Evolutionary conservation across 2,888 invertebrate genomes (phyloP), one percentile per base, ranked within the genome.

Genomic region (Phalangium opilio): DNA sequence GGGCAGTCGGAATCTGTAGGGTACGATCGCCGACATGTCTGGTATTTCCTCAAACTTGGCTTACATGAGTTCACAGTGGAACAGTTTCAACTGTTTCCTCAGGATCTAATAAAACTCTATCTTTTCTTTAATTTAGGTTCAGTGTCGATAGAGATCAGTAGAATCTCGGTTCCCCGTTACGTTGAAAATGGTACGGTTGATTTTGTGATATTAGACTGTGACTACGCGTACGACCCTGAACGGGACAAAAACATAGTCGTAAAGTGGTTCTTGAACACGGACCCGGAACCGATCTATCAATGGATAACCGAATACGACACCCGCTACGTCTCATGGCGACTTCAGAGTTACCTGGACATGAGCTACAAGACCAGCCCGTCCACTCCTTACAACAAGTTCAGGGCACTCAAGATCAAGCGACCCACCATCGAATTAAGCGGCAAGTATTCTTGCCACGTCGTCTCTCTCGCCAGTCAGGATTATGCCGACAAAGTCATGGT

Each of bases 231-330:
- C 38, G 14, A n/a, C 10, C 8, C n/a, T 2, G 38, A 38, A 4
- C 27, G 27, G 27, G 58, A 59, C 45, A 41, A 44, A 17, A 43
- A 50, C 12, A 50, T 59, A 35, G 58, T 56, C 34, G 58, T 59
- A 33, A 59, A 59, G 51, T 59, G 59, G 59, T 59, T 58, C 52
- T 54, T 55, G 41, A 55, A 57, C 44, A 44, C 54, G 15, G 58
- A 59, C 35, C 59, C 58, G 1, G 53, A 57, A 11, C 56, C 59
- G 11, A 58, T 59, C 38, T 59, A 59, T 44, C 58, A 59, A 49
- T 59, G 59, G 59, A 59, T 59, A 17, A 58, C 58, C 12, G 58
- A 58, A 10, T 50, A 53, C 42, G 41, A 48, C 39, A 43, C 54
- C 48, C 27, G 52, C 49, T 36, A 55, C 32, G 49, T 50, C 2